Conservation (phyloP, 2,888 invertebrate species). For the Chesias legatella region DNA sequence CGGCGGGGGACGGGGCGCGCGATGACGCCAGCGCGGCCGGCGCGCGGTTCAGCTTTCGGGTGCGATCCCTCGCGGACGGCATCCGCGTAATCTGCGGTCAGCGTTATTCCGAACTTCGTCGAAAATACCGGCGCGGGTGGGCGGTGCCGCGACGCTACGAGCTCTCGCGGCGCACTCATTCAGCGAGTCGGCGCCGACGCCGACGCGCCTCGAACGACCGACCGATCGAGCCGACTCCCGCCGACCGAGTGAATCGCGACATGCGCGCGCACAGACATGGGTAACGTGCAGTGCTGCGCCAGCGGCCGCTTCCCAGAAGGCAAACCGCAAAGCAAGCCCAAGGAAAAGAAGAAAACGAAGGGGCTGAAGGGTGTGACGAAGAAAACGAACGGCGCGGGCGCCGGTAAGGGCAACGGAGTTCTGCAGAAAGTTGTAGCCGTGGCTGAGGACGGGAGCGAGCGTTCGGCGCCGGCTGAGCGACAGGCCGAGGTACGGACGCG, state of each 20-base stretch:
- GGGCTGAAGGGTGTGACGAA: slow-evolving; percentile 49
- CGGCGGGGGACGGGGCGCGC: slow-evolving; percentile 63
- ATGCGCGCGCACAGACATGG: slow-evolving; percentile 76
- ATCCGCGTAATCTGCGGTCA: slow-evolving; percentile 78
- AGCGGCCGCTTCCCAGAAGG: slow-evolving; percentile 68
- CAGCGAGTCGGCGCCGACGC: slow-evolving; percentile 77
- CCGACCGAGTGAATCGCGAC: slow-evolving; percentile 69
- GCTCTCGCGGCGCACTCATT: slow-evolving; percentile 64
- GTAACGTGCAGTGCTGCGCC: slow-evolving; percentile 80
- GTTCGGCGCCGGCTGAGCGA: slow-evolving; percentile 56
- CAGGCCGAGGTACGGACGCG: slow-evolving; percentile 48
- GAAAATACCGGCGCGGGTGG: slow-evolving; percentile 72
- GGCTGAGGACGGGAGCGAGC: slow-evolving; percentile 63
- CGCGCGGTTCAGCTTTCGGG: slow-evolving; percentile 76
- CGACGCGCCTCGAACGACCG: slow-evolving; percentile 78
- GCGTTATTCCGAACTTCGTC: slow-evolving; percentile 66
- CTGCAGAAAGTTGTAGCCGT: slow-evolving; percentile 56
- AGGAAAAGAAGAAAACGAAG: slow-evolving; percentile 50
- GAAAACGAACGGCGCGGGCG: slow-evolving; percentile 62
- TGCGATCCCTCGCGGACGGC: slow-evolving; percentile 77
- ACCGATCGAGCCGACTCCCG: slow-evolving; percentile 73
- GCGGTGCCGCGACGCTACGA: slow-evolving; percentile 61
- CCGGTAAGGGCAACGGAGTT: slow-evolving; percentile 57
- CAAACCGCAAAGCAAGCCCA: slow-evolving; percentile 60
- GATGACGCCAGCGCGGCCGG: slow-evolving; percentile 77